phyloP scores from a whole-genome alignment of 2,797 vertebrate genomes.

The Tapera naevia region DNA sequence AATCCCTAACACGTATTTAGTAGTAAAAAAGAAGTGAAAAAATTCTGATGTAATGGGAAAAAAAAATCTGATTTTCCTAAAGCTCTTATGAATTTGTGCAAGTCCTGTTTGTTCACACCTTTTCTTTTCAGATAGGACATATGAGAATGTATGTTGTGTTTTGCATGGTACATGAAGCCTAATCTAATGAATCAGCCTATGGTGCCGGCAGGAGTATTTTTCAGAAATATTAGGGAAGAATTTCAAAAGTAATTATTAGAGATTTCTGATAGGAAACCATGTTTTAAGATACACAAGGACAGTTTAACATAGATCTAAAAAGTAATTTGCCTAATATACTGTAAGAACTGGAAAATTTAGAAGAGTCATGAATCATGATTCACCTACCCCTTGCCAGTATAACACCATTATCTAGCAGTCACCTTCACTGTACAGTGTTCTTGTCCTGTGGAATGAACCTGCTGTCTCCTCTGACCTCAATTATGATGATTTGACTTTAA shows the following conservation, averaged over 20 bases:
- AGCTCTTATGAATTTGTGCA: background rate
- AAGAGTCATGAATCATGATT: background rate
- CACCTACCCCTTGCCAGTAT: background rate
- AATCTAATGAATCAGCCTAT: background rate
- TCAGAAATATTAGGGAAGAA: background rate
- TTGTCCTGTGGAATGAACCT: background rate
- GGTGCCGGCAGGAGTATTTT: background rate
- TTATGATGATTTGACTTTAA: background rate
- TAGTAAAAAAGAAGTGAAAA: background rate
- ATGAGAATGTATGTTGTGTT: background rate
- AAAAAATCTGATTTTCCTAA: background rate
- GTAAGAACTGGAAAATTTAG: background rate
- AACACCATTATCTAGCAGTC: background rate
- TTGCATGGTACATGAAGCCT: background rate
- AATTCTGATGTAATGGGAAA: background rate
- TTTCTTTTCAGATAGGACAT: background rate
- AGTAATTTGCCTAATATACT: background rate
- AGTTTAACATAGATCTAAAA: background rate
- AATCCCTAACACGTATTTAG: background rate
- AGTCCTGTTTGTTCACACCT: background rate
- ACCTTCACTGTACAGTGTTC: too few relatives aligned
- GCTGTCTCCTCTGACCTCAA: background rate
- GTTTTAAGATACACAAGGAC: background rate
- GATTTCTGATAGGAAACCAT: background rate
- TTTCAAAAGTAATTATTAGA: background rate